Evolutionary conservation across 1,140 invertebrate species (phyloP).

Genomic region (Daktulosphaira vitifoliae): DNA sequence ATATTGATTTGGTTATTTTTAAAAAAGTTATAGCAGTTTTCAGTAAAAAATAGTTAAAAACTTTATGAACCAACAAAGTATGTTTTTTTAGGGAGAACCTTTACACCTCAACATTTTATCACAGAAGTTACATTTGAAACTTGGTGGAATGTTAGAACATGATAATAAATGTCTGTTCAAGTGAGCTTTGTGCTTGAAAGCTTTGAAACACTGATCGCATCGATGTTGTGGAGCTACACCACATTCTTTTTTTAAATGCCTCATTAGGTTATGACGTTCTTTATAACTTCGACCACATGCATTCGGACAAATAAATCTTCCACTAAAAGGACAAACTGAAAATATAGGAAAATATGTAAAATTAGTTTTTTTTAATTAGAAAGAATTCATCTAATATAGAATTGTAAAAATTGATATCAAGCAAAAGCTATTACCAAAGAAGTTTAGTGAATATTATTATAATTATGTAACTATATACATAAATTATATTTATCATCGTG

Average conservation of each 20-base stretch:
- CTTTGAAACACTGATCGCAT: conserved; percentile 43
- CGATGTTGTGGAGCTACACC: conserved; percentile 43
- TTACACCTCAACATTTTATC: not conserved
- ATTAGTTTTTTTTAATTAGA: not conserved
- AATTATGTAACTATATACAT: too few relatives aligned
- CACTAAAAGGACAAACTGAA: conserved; percentile 39
- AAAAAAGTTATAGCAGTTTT: too few relatives aligned
- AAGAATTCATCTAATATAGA: too few relatives aligned
- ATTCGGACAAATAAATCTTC: conserved; percentile 27
- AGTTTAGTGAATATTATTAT: too few relatives aligned
- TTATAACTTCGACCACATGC: conserved; percentile 47
- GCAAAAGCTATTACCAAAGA: conserved; percentile 19
- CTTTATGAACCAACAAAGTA: not conserved
- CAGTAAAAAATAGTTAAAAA: too few relatives aligned
- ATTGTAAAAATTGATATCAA: not conserved
- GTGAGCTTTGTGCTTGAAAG: conserved; percentile 40
- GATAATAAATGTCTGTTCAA: conserved; percentile 36
- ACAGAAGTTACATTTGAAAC: not conserved
- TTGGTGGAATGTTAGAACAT: conserved; percentile 13
- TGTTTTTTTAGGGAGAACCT: conserved; percentile 12
- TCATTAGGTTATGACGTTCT: conserved; percentile 47
- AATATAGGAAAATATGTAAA: too few relatives aligned
- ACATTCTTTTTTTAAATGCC: conserved; percentile 48
- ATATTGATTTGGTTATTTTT: too few relatives aligned
- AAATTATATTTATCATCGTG: too few relatives aligned